These are phyloP conservation scores for Pseudorhiza aurosa DNA, from an alignment of 30 jellyfish, hydroid and myxozoan genomes.

Conservation along the genomic window DNA sequence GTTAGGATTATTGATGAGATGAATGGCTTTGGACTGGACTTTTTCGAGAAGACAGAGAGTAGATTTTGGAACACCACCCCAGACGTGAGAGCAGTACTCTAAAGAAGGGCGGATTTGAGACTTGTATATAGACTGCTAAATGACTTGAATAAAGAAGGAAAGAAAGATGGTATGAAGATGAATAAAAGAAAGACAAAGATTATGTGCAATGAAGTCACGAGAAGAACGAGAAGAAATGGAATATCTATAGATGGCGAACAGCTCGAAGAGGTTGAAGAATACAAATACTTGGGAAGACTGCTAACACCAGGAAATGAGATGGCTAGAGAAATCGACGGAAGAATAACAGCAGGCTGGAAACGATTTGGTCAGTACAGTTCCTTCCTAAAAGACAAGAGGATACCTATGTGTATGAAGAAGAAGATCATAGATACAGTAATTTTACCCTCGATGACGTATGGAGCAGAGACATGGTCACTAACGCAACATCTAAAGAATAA, in stretches of 20 bases:
- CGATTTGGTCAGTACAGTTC: conserved; percentile 66
- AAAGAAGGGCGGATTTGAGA: too few species aligned
- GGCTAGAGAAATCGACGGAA: conserved; percentile 40
- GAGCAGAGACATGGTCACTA: conserved; percentile 69
- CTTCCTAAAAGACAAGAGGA: conserved; percentile 53
- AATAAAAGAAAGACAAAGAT: conserved; percentile 49
- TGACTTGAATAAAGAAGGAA: conserved; percentile 34
- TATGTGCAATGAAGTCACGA: too few species aligned
- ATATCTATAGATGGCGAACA: conserved; percentile 39
- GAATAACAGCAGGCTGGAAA: conserved; percentile 64
- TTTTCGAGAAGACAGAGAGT: too few species aligned
- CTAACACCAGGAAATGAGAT: conserved; percentile 52
- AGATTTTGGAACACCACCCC: too few species aligned
- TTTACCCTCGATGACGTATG: conserved; percentile 58
- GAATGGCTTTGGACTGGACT: too few species aligned
- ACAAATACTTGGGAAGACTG: conserved; percentile 59
- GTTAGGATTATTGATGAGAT: too few species aligned
- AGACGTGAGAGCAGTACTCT: too few species aligned
- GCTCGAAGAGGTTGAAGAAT: conserved; percentile 48
- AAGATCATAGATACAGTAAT: conserved; percentile 49
- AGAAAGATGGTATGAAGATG: conserved; percentile 47
- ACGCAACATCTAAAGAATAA: conserved; percentile 35
- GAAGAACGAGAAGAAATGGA: too few species aligned
- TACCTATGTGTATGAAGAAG: conserved; percentile 56
- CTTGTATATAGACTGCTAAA: conserved; percentile 37